phyloP scores from a whole-genome alignment of 2,888 invertebrate genomes.

The Helicoverpa assulta region DNA sequence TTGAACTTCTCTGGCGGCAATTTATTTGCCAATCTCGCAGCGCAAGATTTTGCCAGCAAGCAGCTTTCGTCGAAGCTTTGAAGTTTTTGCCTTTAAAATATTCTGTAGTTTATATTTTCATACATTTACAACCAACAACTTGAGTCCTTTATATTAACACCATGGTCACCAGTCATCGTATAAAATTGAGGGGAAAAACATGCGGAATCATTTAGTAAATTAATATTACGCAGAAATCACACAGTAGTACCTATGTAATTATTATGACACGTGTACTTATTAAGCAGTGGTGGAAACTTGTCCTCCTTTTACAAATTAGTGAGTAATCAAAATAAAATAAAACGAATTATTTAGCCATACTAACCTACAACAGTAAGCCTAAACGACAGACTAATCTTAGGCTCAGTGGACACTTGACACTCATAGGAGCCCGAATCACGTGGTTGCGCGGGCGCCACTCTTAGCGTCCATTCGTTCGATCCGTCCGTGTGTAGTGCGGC shows the following conservation, averaged over 20 bases:
- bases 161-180: too few species aligned
- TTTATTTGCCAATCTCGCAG: slow-evolving; percentile 28
- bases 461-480: slow-evolving; percentile 91
- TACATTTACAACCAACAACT: slow-evolving; percentile 28
- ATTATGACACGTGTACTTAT: too few species aligned
- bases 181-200: too few species aligned
- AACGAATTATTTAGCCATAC: slow-evolving; percentile 74
- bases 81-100: slow-evolving; percentile 40
- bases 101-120: slow-evolving; percentile 30
- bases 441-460: slow-evolving; percentile 91
- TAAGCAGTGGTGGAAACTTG: too few species aligned
- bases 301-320: too few species aligned
- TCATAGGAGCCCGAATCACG: slow-evolving; percentile 97
- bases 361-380: slow-evolving; percentile 94
- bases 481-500: slow-evolving; percentile 92
- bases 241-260: too few species aligned
- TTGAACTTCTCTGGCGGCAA: slow-evolving; percentile 41
- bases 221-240: too few species aligned
- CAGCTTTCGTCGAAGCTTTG: slow-evolving; percentile 15
- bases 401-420: slow-evolving; percentile 98
- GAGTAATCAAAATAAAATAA: neutral
- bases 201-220: too few species aligned
- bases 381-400: slow-evolving; percentile 95
- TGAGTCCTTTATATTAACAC: too few species aligned
- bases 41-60: slow-evolving; percentile 46